Conservation (phyloP, 2,113 vertebrate species). For the Raja brachyura region DNA sequence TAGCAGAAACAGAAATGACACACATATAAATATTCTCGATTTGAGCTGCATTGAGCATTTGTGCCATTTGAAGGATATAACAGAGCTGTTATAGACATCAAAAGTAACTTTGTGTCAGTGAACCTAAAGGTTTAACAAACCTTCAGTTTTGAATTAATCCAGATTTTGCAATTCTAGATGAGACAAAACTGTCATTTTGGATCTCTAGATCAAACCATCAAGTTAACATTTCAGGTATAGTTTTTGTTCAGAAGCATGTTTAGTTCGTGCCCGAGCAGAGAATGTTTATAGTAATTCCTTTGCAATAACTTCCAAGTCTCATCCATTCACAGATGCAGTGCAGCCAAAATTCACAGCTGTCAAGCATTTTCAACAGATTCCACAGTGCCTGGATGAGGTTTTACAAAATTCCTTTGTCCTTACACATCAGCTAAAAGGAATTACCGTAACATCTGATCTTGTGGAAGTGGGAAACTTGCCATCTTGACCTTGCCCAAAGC, state of each 20-base stretch:
- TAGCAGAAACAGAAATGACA: neutral
- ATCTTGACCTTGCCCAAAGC: constrained; percentile 85
- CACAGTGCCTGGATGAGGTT: constrained; percentile 77
- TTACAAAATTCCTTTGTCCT: constrained; percentile 89
- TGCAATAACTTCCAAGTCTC: constrained; percentile 69
- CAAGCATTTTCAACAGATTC: constrained; percentile 98
- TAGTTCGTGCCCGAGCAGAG: neutral
- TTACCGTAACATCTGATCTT: constrained; percentile 96
- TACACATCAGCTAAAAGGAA: constrained; percentile 90
- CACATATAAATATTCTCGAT: neutral
- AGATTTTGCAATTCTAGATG: neutral
- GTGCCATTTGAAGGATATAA: neutral
- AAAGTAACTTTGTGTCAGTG: too few relatives aligned
- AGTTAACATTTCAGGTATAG: neutral
- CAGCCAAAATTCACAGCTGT: constrained; percentile 89
- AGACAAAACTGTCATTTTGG: neutral
- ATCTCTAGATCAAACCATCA: neutral
- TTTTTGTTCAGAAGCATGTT: neutral
- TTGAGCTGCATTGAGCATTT: neutral
- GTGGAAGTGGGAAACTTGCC: constrained; percentile 89
- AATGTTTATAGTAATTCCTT: constrained; percentile 52
- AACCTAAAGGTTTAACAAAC: neutral
- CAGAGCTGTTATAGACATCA: too few relatives aligned
- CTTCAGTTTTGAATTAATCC: neutral
- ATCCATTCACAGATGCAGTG: constrained; percentile 67